Evolutionary conservation across 2,888 invertebrate genomes (phyloP), one percentile per base, ranked within the genome.

Genomic region (Micropterix aruncella): DNA sequence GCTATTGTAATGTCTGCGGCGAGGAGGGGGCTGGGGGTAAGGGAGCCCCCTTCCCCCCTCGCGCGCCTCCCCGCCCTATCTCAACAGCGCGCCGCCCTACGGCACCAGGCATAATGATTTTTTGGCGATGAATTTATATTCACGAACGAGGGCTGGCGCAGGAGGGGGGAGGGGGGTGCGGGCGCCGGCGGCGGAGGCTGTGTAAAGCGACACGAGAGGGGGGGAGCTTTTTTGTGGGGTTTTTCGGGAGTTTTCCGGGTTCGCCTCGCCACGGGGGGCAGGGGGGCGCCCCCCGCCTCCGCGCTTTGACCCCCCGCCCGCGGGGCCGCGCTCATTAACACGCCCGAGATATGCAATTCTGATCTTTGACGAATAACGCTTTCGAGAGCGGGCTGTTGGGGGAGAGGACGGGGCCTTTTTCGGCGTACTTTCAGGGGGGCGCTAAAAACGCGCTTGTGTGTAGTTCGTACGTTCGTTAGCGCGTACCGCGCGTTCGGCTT

Each of bases 91-190:
- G 12, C 27, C 27, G 27, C 12, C 12, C 27, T 27, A 27, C 27
- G 27, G 27, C 27, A 27, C 27, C 77, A 64, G 72, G 80, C 80
- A 81, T 83, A 83, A 83, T 83, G 82, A 83, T 83, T 83, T 83
- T 83, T 83, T 82, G 82, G 81, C 80, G 80, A 79, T 78, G 80
- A 80, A 80, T 80, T 79, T 76, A 77, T 71, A 71, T 76, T 76
- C 74, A 76, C 75, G 75, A 75, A 73, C 73, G 73, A 70, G 69
- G 70, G 73, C 71, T 68, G 71, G 67, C 69, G 69, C 36, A 43
- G 47, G 43, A 3, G 50, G 48, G 49, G 52, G 46, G 40, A 50
- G 49, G 45, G 50, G 48, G 51, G 52, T 54, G 52, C 49, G 52
- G 52, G 52, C n/a, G n/a, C n/a, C n/a, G n/a, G n/a, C n/a, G n/a